Percentiles rank a stretch among this genome's conserved stretches.
Evolutionary conservation across 2,113 vertebrate genomes (phyloP).

Genomic region (Heteronetta atricapilla): DNA sequence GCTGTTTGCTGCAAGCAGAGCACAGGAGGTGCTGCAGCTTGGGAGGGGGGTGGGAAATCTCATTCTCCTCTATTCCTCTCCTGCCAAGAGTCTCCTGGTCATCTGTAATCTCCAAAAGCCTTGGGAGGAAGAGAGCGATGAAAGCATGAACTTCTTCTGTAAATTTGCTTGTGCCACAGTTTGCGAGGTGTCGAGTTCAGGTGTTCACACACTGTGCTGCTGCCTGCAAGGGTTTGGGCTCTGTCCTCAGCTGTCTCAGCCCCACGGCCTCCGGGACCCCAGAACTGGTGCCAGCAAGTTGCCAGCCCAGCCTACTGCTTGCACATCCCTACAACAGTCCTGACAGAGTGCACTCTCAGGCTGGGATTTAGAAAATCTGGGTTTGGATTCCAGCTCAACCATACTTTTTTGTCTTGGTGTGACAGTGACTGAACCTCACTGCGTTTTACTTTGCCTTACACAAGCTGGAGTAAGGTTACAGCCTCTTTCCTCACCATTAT

Average conservation of each 20-base stretch:
- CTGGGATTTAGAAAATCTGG: not conserved
- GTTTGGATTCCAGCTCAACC: not conserved
- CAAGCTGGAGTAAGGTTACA: slow-evolving; percentile 23
- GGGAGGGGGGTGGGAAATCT: not conserved
- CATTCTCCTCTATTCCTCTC: not conserved
- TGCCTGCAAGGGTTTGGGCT: not conserved
- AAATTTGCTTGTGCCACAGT: fast-evolving
- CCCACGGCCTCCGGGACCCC: fast-evolving
- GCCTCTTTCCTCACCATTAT: slow-evolving; percentile 1
- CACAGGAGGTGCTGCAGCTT: not conserved
- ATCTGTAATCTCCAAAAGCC: not conserved
- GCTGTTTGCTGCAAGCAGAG: not conserved
- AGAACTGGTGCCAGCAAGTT: not conserved
- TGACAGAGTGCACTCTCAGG: not conserved
- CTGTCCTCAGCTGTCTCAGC: not conserved
- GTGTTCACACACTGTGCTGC: fast-evolving
- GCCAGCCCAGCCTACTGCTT: not conserved
- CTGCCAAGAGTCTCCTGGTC: not conserved
- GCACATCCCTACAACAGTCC: not conserved
- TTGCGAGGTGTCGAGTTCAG: fast-evolving
- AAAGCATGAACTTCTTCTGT: not conserved
- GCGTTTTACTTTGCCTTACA: not conserved
- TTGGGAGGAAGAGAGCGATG: not conserved
- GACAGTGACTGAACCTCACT: not conserved
- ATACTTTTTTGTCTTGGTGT: not conserved